phyloP scores from a whole-genome alignment of 92 coral and sea anemone genomes.

The Galaxea fascicularis region DNA sequence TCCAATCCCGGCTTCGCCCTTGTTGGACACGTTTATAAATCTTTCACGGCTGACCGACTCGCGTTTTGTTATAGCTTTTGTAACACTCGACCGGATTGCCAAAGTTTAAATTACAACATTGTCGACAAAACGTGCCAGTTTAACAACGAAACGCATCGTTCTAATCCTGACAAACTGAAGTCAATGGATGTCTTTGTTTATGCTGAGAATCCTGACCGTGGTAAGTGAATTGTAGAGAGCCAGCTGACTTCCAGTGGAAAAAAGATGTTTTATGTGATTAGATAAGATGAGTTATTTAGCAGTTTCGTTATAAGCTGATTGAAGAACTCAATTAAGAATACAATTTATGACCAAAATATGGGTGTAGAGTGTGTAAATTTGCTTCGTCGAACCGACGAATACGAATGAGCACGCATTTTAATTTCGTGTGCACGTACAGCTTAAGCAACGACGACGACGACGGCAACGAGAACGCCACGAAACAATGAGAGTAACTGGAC shows the following conservation, averaged over 20 bases:
- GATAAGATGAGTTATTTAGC: too few species aligned
- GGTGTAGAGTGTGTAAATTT: too few species aligned
- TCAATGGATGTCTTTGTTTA: not conserved
- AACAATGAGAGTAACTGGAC: too few species aligned
- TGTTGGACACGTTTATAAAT: conserved; percentile 2
- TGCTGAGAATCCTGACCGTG: conserved; percentile 17
- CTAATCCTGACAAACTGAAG: not conserved
- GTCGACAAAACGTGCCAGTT: conserved; percentile 23
- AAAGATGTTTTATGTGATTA: too few species aligned
- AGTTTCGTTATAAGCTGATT: too few species aligned
- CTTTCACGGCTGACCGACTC: not conserved
- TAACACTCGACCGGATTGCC: not conserved
- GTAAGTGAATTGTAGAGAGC: not conserved
- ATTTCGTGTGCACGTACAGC: too few species aligned
- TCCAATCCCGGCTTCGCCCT: not conserved
- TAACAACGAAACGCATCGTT: not conserved
- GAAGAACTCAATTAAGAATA: too few species aligned
- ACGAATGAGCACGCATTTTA: too few species aligned
- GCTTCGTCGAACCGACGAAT: too few species aligned
- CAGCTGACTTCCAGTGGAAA: not conserved
- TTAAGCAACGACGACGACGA: too few species aligned
- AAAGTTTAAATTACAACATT: conserved; percentile 18
- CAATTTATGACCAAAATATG: too few species aligned
- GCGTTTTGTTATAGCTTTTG: conserved; percentile 7
- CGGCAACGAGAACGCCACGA: too few species aligned